Evolutionary conservation across 2,888 invertebrate genomes (phyloP).

Genomic region (Ethmia dodecea): DNA sequence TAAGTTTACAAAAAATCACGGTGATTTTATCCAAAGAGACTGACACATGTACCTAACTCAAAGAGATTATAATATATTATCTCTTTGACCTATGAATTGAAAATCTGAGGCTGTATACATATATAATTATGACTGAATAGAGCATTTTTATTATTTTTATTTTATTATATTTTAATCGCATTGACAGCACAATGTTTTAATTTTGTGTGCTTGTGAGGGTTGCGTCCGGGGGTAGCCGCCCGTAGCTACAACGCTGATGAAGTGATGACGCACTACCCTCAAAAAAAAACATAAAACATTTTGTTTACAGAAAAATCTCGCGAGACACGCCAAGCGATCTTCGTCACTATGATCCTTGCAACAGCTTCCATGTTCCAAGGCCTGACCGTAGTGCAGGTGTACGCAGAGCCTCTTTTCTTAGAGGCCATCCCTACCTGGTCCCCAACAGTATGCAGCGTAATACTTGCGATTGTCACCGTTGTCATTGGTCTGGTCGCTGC

Average conservation of each 20-base stretch:
- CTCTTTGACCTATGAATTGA: neutral
- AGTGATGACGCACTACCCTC: neutral
- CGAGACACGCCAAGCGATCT: conserved; percentile 40
- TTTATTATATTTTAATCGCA: too few species aligned
- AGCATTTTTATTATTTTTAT: too few species aligned
- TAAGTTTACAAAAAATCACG: too few species aligned
- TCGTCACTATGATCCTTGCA: conserved; percentile 30
- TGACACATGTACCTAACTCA: too few species aligned
- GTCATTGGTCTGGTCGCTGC: conserved; percentile 39
- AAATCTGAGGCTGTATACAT: neutral
- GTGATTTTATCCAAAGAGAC: too few species aligned
- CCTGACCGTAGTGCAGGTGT: conserved; percentile 48
- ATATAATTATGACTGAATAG: too few species aligned
- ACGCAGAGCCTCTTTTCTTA: conserved; percentile 48
- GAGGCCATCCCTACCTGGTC: conserved; percentile 47
- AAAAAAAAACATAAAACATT: too few species aligned
- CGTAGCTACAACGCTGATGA: neutral
- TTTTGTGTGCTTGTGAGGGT: neutral
- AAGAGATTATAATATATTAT: too few species aligned
- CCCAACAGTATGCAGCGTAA: conserved; percentile 37
- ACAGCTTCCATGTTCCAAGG: conserved; percentile 53
- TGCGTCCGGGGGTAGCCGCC: neutral
- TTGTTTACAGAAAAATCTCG: conserved; percentile 46
- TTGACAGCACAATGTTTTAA: neutral
- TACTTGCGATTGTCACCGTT: conserved; percentile 37